A percentile compares a stretch with the other conserved stretches of the same genome.
Conservation (phyloP, 2,113 vertebrate species). For the Sander vitreus region DNA sequence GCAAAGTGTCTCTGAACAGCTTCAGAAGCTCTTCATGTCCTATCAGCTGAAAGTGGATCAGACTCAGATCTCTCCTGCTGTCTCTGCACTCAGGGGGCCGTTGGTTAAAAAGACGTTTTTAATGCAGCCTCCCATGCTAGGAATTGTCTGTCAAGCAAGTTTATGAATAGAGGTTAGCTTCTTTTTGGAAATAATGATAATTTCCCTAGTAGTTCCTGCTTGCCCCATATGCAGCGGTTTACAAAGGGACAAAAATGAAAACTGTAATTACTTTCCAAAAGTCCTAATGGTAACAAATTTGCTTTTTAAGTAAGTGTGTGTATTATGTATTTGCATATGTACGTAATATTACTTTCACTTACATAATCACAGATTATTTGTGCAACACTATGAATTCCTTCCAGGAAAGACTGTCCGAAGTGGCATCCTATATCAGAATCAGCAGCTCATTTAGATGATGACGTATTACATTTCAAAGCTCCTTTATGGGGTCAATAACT, state of each 20-base stretch:
- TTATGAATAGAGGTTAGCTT: neutral
- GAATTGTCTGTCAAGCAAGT: constrained; percentile 7
- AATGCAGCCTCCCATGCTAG: neutral
- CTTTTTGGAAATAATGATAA: neutral
- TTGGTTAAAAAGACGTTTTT: constrained; percentile 4
- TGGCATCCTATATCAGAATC: neutral
- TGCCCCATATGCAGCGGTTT: too few relatives aligned
- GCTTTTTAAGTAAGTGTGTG: too few relatives aligned
- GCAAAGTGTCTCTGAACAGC: constrained; percentile 25
- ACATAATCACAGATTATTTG: too few relatives aligned
- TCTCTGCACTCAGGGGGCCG: neutral
- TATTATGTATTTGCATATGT: too few relatives aligned
- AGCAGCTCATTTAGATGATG: neutral
- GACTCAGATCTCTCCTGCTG: constrained; percentile 18
- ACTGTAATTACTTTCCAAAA: too few relatives aligned
- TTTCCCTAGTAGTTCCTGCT: too few relatives aligned
- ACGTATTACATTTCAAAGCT: neutral
- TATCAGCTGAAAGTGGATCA: constrained; percentile 44
- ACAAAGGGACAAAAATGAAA: too few relatives aligned
- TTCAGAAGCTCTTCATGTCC: constrained; percentile 47
- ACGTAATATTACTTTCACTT: too few relatives aligned
- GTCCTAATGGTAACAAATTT: too few relatives aligned
- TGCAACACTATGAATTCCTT: too few relatives aligned
- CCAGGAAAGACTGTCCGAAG: too few relatives aligned
- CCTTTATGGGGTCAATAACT: neutral